A percentile compares a stretch with the other conserved stretches of the same genome.
Conservation (phyloP, 2,113 vertebrate species). For the Propithecus coquereli region DNA sequence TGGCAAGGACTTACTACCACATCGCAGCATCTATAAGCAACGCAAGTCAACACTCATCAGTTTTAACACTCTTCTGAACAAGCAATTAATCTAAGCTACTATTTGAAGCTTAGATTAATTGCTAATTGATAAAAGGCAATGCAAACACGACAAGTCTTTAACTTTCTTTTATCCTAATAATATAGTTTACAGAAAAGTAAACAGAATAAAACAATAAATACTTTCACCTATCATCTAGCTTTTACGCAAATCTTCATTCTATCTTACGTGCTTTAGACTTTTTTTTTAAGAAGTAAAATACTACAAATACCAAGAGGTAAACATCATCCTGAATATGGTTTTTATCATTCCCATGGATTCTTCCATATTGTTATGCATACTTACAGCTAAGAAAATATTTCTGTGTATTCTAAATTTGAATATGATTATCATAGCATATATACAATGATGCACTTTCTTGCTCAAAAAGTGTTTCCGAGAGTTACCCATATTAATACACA, state of each 20-base stretch:
- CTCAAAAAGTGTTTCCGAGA: background rate
- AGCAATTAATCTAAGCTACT: background rate
- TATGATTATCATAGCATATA: background rate
- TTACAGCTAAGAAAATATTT: background rate
- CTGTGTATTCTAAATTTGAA: constrained; percentile 1
- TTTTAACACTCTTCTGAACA: background rate
- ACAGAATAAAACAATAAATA: background rate
- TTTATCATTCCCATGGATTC: background rate
- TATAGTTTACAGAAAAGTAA: constrained; percentile 1
- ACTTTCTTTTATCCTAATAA: constrained; percentile 13
- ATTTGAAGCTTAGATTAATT: background rate
- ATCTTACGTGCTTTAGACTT: background rate
- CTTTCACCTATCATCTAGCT: background rate
- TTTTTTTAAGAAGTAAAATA: background rate
- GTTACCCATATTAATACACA: background rate
- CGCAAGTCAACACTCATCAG: background rate
- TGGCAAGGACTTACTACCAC: background rate
- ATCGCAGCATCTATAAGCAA: background rate
- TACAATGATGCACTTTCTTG: background rate
- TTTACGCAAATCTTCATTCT: background rate
- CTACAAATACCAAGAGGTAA: background rate
- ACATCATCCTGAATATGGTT: background rate
- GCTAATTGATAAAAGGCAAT: background rate
- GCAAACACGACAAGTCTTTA: background rate
- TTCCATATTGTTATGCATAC: background rate